Percentiles rank a stretch among this genome's conserved stretches.
Conservation (phyloP, 2,797 vertebrate genomes). For the Scolopax rusticola region DNA sequence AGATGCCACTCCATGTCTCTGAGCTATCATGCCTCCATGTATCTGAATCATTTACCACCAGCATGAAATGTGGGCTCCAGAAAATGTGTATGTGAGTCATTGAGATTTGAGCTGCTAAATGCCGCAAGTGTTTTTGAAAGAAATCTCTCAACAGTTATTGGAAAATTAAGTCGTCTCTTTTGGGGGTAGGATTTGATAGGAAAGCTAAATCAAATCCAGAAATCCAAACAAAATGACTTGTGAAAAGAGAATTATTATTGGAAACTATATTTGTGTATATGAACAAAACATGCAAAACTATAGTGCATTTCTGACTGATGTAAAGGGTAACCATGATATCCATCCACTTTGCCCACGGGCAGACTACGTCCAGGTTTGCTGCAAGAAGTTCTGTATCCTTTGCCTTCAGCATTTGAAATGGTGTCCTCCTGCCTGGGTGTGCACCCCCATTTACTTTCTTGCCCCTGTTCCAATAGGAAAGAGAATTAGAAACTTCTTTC, state of each 20-base stretch:
- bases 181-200: not conserved
- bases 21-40: not conserved
- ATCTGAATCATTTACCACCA: not conserved
- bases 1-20: fast-evolving
- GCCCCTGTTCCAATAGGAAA: fast-evolving
- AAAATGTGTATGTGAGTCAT: fast-evolving
- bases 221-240: not conserved
- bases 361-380: fast-evolving
- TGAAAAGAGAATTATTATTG: not conserved
- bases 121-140: not conserved
- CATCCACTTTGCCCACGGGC: fast-evolving
- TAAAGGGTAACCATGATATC: fast-evolving
- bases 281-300: fast-evolving
- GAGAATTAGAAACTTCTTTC: not conserved
- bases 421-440: fast-evolving
- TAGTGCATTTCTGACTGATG: fast-evolving
- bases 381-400: not conserved
- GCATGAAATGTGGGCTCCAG: not conserved
- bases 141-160: not conserved
- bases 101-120: not conserved
- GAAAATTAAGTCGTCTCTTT: not conserved
- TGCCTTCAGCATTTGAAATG: fast-evolving
- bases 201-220: not conserved
- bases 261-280: not conserved
- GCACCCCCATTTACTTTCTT: fast-evolving